Conservation (phyloP, 23 tunicate species). For the Aplidium turbinatum region DNA sequence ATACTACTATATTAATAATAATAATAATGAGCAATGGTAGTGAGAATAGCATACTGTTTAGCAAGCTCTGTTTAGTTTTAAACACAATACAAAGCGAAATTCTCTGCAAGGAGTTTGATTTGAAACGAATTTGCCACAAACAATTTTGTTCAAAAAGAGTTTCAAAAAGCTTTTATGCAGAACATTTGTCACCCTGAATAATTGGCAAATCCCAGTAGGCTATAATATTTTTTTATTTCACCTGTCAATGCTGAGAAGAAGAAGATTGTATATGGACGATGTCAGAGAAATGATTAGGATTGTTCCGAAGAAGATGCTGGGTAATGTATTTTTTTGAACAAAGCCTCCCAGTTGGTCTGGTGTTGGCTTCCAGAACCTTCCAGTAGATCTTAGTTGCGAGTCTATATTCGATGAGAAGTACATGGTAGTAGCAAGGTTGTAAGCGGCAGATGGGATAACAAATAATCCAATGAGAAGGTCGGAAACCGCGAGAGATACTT, state of each 20-base stretch:
- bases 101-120: too few species aligned
- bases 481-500: constrained; percentile 76
- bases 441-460: constrained; percentile 69
- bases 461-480: constrained; percentile 82
- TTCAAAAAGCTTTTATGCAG: too few species aligned
- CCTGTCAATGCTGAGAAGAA: constrained; percentile 89
- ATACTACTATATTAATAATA: too few species aligned
- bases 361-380: background rate
- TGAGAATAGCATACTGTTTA: too few species aligned
- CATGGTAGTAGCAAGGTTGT: constrained; percentile 55
- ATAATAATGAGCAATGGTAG: too few species aligned
- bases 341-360: background rate
- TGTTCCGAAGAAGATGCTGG: constrained; percentile 81
- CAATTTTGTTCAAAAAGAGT: too few species aligned
- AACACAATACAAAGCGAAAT: too few species aligned
- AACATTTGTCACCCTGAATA: too few species aligned
- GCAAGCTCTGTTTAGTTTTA: too few species aligned
- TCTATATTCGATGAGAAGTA: constrained; percentile 30
- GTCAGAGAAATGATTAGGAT: constrained; percentile 63
- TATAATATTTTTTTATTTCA: too few species aligned
- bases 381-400: background rate
- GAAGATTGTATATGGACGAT: constrained; percentile 72
- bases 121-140: too few species aligned
- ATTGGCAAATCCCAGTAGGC: too few species aligned
- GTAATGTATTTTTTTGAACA: constrained; percentile 38